Conservation (phyloP, 2,888 invertebrate species). For the Eremobia ochroleuca region DNA sequence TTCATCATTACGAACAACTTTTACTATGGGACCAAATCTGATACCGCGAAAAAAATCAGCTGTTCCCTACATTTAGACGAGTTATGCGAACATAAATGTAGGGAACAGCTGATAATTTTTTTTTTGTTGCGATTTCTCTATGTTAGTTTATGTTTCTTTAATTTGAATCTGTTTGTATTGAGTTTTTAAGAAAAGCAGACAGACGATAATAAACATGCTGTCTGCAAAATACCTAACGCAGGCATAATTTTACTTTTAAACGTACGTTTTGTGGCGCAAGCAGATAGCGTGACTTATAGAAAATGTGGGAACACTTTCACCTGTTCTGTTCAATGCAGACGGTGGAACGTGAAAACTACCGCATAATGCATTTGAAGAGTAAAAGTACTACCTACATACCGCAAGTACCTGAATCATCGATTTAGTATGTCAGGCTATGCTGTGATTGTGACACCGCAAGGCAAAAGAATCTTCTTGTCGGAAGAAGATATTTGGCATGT, state of each 20-base stretch:
- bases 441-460: not conserved
- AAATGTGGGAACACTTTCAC: slow-evolving; percentile 36
- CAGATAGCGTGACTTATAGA: slow-evolving; percentile 7
- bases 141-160: not conserved
- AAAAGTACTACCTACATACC: not conserved
- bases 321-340: slow-evolving; percentile 5
- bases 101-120: too few species aligned
- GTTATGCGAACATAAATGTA: too few species aligned
- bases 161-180: not conserved
- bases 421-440: not conserved
- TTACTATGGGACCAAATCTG: too few species aligned
- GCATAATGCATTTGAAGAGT: not conserved
- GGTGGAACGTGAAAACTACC: not conserved
- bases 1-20: too few species aligned
- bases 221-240: not conserved
- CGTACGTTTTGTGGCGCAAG: not conserved
- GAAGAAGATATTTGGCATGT: not conserved
- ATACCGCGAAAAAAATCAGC: too few species aligned
- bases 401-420: not conserved
- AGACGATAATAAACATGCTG: not conserved
- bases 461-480: not conserved
- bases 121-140: too few species aligned
- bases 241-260: not conserved
- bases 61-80: too few species aligned
- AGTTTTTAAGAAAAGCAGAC: slow-evolving; percentile 1